Percentiles rank a stretch among this genome's conserved stretches.
Conservation (phyloP, 2,113 vertebrate species). For the Gallinago undulata region DNA sequence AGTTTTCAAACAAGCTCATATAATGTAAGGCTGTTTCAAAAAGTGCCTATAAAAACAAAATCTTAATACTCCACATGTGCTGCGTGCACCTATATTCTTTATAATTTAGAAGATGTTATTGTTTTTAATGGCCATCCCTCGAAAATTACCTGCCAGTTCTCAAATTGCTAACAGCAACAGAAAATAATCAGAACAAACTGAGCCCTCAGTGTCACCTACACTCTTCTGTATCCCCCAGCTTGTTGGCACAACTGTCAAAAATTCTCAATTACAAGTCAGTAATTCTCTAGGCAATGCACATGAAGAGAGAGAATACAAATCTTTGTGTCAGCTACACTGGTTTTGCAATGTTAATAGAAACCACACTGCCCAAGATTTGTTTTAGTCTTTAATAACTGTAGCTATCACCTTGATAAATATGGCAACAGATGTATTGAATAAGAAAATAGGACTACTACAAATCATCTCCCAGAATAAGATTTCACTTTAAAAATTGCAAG, state of each 20-base stretch:
- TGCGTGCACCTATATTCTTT: neutral
- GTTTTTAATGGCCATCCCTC: neutral
- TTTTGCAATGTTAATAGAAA: neutral
- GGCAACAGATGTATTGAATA: fast-evolving
- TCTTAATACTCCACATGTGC: neutral
- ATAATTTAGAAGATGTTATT: neutral
- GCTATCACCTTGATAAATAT: neutral
- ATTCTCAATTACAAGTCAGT: neutral
- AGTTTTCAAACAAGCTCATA: neutral
- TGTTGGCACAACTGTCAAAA: neutral
- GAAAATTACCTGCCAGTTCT: neutral
- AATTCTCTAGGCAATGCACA: neutral
- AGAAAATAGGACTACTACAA: neutral
- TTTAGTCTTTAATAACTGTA: neutral
- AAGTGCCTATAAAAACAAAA: neutral
- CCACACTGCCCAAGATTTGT: neutral
- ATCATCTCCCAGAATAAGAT: neutral
- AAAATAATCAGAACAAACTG: neutral
- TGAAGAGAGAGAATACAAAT: neutral
- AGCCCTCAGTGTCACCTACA: neutral
- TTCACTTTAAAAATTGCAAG: neutral
- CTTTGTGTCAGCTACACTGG: fast-evolving
- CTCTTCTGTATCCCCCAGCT: fast-evolving
- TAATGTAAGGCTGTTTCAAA: neutral
- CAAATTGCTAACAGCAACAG: neutral